Conservation (phyloP, 2,113 vertebrate genomes). For the Rhinolophus sinicus region DNA sequence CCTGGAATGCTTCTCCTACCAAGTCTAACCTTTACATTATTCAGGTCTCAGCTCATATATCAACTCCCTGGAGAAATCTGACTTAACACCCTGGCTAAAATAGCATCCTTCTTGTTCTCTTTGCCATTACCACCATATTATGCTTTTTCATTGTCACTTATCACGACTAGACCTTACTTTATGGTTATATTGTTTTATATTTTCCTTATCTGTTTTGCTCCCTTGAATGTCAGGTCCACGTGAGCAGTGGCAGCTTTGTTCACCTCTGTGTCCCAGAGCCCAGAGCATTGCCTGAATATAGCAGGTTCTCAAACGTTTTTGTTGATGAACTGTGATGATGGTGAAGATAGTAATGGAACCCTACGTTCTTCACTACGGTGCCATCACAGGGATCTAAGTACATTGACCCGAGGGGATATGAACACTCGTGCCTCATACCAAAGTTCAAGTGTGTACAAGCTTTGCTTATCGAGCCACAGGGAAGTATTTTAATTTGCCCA, state of each 20-base stretch:
- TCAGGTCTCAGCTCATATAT: neutral
- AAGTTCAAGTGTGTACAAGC: neutral
- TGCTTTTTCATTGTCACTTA: neutral
- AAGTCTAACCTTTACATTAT: neutral
- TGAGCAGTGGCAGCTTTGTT: neutral
- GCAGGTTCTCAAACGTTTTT: neutral
- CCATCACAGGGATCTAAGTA: neutral
- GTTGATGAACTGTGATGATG: neutral
- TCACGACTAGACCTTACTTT: neutral
- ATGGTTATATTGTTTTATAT: neutral
- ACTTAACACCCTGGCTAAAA: neutral
- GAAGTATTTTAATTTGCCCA: neutral
- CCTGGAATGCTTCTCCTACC: neutral
- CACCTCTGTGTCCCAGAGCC: neutral
- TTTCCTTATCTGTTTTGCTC: constrained; percentile 1
- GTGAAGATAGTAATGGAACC: neutral
- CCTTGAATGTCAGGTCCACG: neutral
- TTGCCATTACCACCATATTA: neutral
- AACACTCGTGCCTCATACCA: neutral
- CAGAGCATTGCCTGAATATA: neutral
- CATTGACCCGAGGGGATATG: neutral
- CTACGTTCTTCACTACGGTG: neutral
- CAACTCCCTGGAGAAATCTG: neutral
- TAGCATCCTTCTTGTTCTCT: neutral
- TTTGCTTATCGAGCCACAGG: neutral